A percentile compares a stretch with the other conserved stretches of the same genome.
phyloP scores from a whole-genome alignment of 1,140 invertebrate species.

The Holotrichia oblita region DNA sequence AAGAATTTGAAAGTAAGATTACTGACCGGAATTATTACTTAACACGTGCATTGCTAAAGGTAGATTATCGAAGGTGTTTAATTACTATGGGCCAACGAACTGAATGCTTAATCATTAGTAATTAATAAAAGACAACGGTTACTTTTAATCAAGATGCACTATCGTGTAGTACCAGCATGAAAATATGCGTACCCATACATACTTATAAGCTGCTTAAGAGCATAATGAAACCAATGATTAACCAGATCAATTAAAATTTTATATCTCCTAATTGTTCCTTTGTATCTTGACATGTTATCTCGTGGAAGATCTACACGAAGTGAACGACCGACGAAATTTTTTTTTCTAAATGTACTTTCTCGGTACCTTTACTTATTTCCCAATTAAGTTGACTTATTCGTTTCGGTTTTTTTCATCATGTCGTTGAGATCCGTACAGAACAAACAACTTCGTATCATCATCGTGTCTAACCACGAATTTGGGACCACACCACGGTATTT shows the following conservation, averaged over 20 bases:
- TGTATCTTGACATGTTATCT: conserved; percentile 20
- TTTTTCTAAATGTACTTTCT: neutral
- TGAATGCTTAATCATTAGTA: conserved; percentile 27
- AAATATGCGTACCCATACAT: neutral
- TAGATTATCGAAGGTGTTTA: conserved; percentile 10
- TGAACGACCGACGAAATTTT: neutral
- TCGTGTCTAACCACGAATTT: conserved; percentile 20
- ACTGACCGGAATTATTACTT: neutral
- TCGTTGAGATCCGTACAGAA: neutral
- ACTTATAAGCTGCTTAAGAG: neutral
- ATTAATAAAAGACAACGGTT: conserved; percentile 19
- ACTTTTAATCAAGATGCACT: conserved; percentile 21
- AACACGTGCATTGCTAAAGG: neutral
- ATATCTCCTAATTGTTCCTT: conserved; percentile 30
- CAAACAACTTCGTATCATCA: conserved; percentile 17
- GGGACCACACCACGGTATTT: conserved; percentile 9
- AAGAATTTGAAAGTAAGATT: conserved; percentile 1
- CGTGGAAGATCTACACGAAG: neutral
- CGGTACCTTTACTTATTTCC: conserved; percentile 12
- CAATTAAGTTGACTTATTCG: conserved; percentile 23
- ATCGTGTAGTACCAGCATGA: neutral
- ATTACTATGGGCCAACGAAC: conserved; percentile 8
- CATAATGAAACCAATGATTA: conserved; percentile 20
- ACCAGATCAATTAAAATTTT: conserved; percentile 30
- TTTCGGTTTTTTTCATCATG: neutral